Conservation (phyloP, 2,797 vertebrate genomes). For the Peromyscus eremicus region DNA sequence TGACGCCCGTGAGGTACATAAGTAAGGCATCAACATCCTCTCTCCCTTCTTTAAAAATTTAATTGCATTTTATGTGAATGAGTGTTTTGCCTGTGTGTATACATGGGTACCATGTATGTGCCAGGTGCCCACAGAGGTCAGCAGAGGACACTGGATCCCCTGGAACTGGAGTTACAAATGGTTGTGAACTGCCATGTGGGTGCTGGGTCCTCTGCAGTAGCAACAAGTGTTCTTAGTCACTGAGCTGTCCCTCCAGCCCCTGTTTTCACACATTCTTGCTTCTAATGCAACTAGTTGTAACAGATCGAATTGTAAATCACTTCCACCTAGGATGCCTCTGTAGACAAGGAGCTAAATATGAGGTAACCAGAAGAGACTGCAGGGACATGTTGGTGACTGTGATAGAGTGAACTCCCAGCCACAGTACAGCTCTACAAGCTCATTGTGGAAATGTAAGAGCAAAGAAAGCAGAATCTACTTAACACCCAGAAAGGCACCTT, state of each 20-base stretch:
- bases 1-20: not conserved
- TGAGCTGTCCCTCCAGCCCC: no score
- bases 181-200: not conserved
- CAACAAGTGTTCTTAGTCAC: not conserved
- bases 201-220: not conserved
- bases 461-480: not conserved
- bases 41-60: not conserved
- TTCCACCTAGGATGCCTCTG: not conserved
- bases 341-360: not conserved
- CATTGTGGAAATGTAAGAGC: not conserved
- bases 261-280: not conserved
- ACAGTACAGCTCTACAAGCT: not conserved
- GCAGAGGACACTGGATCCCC: not conserved
- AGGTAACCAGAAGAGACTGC: not conserved
- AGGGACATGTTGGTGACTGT: not conserved
- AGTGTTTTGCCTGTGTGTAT: not conserved
- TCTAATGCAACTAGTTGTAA: not conserved
- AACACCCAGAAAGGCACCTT: not conserved
- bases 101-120: not conserved
- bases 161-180: not conserved
- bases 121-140: not conserved
- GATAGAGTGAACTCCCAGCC: not conserved
- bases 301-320: not conserved
- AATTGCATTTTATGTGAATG: not conserved
- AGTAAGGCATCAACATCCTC: not conserved